Evolutionary conservation across 1,140 invertebrate species (phyloP), one percentile per base, ranked within the genome.

Genomic region (Sycobia sp.): DNA sequence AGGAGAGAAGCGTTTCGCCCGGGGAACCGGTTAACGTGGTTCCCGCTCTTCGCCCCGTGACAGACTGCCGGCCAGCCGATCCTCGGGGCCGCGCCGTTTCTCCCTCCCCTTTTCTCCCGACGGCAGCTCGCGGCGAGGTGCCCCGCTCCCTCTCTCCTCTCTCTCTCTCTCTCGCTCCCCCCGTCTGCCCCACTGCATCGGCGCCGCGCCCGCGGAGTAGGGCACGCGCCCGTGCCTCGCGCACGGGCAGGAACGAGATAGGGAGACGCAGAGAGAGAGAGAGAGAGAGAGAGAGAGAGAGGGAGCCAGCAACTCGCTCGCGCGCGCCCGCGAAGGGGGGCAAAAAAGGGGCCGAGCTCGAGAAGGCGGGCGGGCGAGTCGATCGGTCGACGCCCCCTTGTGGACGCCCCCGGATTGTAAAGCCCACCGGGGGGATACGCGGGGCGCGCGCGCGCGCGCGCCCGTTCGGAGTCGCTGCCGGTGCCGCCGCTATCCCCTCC

Each of bases 11-110:
- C 23, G 41, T 25, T 34, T 14, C 43, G 51, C 49, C 29, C 51
- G 60, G 70, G 72, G 72, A 79, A 80, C 73, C 75, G 75, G 72
- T 79, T 80, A 71, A 73, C 74, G 79, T 81, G 75, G 76, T 81
- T 77, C 76, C 77, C 77, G 79, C 75, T 80, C 75, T 80, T 80
- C 74, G 75, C 77, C 73, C 75, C 77, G 79, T 80, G 77, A 80
- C 71, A 78, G 79, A 81, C 80, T 82, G 79, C 73, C 79, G 75
- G 72, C 71, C 66, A 72, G 73, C 67, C 71, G 76, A 69, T 34
- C 36, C 55, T 64, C 46, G 62, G 49, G 38, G 47, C 47, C 55
- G 62, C 55, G 47, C 55, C 44, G 62, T n/a, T 57, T 43, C 55
- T 65, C 62, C 62, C 55, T 58, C 55, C 44, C 73, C 68, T 63